phyloP scores from a whole-genome alignment of 2,888 invertebrate species.

The Melipona beecheii region DNA sequence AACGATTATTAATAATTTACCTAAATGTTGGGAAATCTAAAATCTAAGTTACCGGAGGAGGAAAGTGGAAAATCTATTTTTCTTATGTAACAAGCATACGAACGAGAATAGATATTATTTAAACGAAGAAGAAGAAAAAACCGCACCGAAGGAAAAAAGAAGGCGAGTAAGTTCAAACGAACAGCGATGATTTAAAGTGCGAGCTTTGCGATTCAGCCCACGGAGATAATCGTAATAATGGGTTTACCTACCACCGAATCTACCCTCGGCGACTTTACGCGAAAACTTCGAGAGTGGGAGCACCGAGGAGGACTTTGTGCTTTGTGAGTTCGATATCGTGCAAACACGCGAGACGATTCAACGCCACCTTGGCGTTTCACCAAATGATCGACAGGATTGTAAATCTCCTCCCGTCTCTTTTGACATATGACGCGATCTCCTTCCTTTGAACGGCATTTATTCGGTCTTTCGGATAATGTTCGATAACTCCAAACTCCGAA shows the following conservation, averaged over 20 bases:
- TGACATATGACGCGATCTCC: neutral
- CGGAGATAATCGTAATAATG: constrained; percentile 75
- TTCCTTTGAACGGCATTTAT: neutral
- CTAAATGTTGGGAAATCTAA: too few species aligned
- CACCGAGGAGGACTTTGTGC: constrained; percentile 44
- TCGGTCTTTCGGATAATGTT: neutral
- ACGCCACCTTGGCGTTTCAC: neutral
- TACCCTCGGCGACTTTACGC: constrained; percentile 41
- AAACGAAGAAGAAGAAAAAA: neutral
- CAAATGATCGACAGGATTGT: constrained; percentile 29
- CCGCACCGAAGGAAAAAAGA: neutral
- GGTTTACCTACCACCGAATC: constrained; percentile 71
- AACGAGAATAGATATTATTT: constrained; percentile 1
- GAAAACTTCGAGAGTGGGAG: constrained; percentile 42
- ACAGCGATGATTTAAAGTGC: constrained; percentile 46
- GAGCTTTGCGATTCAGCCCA: constrained; percentile 61
- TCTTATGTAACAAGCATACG: neutral
- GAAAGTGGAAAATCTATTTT: too few species aligned
- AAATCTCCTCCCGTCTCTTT: constrained; percentile 16
- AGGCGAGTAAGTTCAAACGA: constrained; percentile 26
- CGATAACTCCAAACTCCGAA: neutral
- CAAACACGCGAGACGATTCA: constrained; percentile 52
- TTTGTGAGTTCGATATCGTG: constrained; percentile 64
- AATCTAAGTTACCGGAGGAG: too few species aligned
- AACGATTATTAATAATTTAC: too few species aligned